These are phyloP conservation scores for Tupaia tana DNA, from an alignment of 2,113 vertebrate species.

Conservation along the genomic window DNA sequence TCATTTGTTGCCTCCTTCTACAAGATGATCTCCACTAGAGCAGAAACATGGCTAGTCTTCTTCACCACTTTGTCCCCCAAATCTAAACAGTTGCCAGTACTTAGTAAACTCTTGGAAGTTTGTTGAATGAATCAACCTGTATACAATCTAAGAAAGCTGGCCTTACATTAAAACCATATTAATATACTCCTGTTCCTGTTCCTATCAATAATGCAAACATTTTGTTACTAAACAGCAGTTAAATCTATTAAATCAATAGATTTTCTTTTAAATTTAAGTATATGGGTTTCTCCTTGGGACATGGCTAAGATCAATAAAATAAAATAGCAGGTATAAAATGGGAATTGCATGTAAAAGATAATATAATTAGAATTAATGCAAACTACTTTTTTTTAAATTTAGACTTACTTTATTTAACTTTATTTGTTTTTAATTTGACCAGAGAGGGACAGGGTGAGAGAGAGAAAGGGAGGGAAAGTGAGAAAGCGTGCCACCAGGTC, in stretches of 20 bases:
- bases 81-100: not conserved
- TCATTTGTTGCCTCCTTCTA: not conserved
- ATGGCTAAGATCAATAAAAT: not conserved
- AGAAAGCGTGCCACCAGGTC: no score
- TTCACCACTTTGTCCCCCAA: not conserved
- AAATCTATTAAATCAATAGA: not conserved
- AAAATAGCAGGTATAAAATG: constrained; percentile 16
- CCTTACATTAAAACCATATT: not conserved
- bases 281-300: constrained; percentile 4
- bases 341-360: constrained; percentile 18
- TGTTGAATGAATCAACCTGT: not conserved
- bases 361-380: not conserved
- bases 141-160: not conserved
- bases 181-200: not conserved
- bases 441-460: no score
- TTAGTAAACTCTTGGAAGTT: not conserved
- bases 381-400: not conserved
- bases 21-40: not conserved
- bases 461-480: no score
- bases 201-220: constrained; percentile 50
- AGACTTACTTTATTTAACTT: no score
- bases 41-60: not conserved
- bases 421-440: no score
- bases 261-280: constrained; percentile 57
- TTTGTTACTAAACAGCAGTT: not conserved